phyloP scores from a whole-genome alignment of 2,888 invertebrate genomes.

The Plutella xylostella region DNA sequence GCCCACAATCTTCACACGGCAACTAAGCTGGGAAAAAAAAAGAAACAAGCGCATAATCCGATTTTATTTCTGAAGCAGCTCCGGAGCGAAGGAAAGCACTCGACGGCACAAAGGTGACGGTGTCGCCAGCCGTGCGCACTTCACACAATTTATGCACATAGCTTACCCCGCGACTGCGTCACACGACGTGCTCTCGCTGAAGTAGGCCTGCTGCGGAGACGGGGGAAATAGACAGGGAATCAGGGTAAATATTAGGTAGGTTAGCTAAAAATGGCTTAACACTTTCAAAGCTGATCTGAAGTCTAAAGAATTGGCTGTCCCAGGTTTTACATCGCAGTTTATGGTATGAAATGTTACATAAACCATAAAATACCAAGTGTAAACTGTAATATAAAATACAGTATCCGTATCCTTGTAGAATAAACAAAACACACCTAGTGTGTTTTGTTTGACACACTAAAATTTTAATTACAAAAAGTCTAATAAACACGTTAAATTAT shows the following conservation, averaged over 20 bases:
- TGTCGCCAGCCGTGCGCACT: constrained; percentile 40
- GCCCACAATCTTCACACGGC: neutral
- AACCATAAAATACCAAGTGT: too few species aligned
- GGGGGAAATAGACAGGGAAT: neutral
- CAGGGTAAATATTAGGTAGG: neutral
- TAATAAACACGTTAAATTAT: too few species aligned
- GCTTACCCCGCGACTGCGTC: constrained; percentile 41
- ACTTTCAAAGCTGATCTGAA: too few species aligned
- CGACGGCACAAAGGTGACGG: constrained; percentile 33
- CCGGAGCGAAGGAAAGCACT: constrained; percentile 26
- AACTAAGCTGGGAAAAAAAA: too few species aligned
- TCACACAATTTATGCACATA: constrained; percentile 58
- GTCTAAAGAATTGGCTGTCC: too few species aligned
- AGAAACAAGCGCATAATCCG: constrained; percentile 18
- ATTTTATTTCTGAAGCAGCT: constrained; percentile 14
- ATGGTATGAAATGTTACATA: too few species aligned
- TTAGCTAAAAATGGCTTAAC: neutral
- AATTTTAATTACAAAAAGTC: too few species aligned
- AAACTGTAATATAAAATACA: too few species aligned
- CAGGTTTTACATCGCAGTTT: too few species aligned
- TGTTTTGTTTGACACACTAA: too few species aligned
- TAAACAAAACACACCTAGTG: too few species aligned
- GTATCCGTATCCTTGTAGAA: too few species aligned
- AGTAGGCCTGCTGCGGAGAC: neutral
- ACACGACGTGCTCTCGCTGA: constrained; percentile 30